phyloP scores from a whole-genome alignment of 2,113 vertebrate genomes.

The Ascaphus truei region DNA sequence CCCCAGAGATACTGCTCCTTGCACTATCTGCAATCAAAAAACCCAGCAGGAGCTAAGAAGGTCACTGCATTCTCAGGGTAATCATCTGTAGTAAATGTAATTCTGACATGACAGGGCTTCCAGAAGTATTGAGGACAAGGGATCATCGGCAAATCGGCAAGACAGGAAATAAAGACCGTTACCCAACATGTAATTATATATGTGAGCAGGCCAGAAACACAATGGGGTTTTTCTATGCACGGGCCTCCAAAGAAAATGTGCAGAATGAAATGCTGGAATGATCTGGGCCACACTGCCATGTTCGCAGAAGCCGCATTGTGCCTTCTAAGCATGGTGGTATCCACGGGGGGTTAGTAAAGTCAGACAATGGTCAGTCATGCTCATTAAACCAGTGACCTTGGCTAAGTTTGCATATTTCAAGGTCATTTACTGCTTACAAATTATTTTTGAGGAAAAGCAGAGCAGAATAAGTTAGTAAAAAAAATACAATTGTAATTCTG shows the following conservation, averaged over 20 bases:
- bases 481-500: too few relatives aligned
- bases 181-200: conserved; percentile 28
- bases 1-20: conserved; percentile 50
- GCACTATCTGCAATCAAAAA: conserved; percentile 53
- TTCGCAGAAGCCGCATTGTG: not conserved
- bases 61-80: conserved; percentile 66
- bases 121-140: conserved; percentile 55
- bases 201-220: conserved; percentile 8
- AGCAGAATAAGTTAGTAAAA: not conserved
- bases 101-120: conserved; percentile 58
- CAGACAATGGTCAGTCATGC: conserved; percentile 3
- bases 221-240: not conserved
- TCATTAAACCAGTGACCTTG: conserved; percentile 5
- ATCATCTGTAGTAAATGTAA: conserved; percentile 64
- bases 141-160: conserved; percentile 47
- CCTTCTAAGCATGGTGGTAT: not conserved
- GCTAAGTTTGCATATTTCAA: not conserved
- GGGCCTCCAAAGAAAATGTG: not conserved
- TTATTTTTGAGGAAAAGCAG: not conserved
- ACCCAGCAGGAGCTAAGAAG: conserved; percentile 61
- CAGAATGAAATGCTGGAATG: not conserved
- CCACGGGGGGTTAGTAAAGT: not conserved
- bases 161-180: conserved; percentile 32
- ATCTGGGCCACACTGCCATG: not conserved
- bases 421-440: conserved; percentile 3